Base-by-base conservation (phyloP, 2,888 invertebrate species). In the Drosophila peninsularis region DNA sequence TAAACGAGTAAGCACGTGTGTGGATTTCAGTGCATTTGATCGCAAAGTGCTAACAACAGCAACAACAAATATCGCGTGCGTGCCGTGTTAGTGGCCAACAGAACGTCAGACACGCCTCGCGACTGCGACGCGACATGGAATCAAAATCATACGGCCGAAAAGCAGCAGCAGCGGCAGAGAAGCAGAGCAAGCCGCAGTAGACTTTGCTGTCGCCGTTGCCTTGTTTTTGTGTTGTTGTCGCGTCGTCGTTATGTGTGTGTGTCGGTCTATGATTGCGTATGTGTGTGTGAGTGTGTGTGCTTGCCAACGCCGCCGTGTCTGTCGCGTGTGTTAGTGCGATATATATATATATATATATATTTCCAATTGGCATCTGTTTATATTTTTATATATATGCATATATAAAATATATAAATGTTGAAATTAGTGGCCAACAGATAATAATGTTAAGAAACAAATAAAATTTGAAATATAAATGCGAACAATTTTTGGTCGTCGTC, bases 281-380 rank as follows among this genome's bases (percentile, higher is more conserved):
- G 10, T 30, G 30, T 30, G 44, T 42, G 42, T 27, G 14, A 65
- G 52, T 47, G 65, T 64, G 64, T 66, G 65, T 74, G 66, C 60
- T 71, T 75, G 75, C 78, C 75, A 75, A 75, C 69, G 75, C 75
- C 75, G 79, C 75, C 75, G 75, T 60, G 75, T 75, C 75, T 75
- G 75, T 75, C 63, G 75, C n/a, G 44, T 61, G 56, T 63, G 62
- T 60, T 50, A 55, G 61, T 74, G 63, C 42, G 50, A 69, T 58
- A 75, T 27, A 52, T 74, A 37, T 7, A 30, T 30, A 27, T n/a
- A n/a, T n/a, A 6, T 27, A 30, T 37, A 52, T 74, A 37, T 69
- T 75, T 76, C 64, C 70, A 78, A 76, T 76, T 76, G 76, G 76
- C 76, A 78, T 69, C 75, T 75, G 75, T 74, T 75, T 62, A 78